Evolutionary conservation across 2,888 invertebrate species (phyloP), one percentile per base, ranked within the genome.

Genomic region (Halocaridina rubra): DNA sequence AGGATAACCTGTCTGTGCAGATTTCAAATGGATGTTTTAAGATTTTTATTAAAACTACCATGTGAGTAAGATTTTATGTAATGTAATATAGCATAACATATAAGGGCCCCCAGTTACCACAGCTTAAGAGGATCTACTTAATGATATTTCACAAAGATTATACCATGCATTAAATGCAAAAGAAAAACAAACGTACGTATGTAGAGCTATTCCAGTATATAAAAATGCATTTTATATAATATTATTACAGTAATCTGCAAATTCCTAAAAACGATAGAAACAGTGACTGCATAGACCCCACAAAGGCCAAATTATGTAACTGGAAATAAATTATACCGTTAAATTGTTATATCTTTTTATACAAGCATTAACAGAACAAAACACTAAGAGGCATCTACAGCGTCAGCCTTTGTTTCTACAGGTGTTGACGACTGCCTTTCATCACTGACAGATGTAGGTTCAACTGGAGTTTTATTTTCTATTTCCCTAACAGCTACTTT

Each of bases 371-470:
- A 74, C 33, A 46, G 22, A 24, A 75, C 46, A 80, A 57, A 80
- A 71, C 39, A 80, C 71, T 80, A 80, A 59, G 79, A 80, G 57
- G 79, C 79, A 53, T 33, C 71, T 71, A 80, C 79, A 30, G 79
- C 67, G 29, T 30, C 53, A 33, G 69, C 79, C 13, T 69, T 64
- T 27, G 79, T 79, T 79, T 79, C 67, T 46, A 33, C 10, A 29
- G n/a, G 29, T 74, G 32, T 10, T n/a, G 33, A n/a, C 27, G 74
- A 53, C 59, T 33, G 32, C 24, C 33, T 19, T 53, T 77, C 59
- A 61, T 30, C 32, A 10, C n/a, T 24, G 7, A n/a, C 16, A 22
- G 19, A 46, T 19, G 74, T 27, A 24, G 19, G 13, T 27, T 22
- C 27, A 5, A 13, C 53, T 39, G 46, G 27, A 22, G 13, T 74